These are phyloP conservation scores for Magallana gigas DNA, from an alignment of 1,140 invertebrate genomes.

Conservation along the genomic window DNA sequence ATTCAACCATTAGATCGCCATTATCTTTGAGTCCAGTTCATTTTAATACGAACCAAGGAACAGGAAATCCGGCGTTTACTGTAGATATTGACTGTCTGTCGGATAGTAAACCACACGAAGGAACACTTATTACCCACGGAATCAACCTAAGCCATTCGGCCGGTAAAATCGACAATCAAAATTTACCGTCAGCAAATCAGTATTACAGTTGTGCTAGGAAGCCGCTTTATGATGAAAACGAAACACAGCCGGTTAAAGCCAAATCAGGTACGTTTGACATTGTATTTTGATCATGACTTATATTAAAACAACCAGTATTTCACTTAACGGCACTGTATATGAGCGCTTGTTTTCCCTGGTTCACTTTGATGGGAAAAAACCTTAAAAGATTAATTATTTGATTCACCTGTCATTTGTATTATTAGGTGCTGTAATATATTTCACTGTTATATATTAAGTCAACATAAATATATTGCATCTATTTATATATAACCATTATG, in stretches of 20 bases:
- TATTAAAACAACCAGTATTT: too few species aligned
- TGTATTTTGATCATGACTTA: too few species aligned
- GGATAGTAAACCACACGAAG: neutral
- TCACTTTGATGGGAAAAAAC: too few species aligned
- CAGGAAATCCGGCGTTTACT: neutral
- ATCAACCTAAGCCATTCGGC: neutral
- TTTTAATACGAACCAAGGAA: neutral
- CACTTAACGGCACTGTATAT: too few species aligned
- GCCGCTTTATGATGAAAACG: neutral
- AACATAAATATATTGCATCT: too few species aligned
- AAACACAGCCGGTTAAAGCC: neutral
- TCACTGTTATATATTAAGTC: too few species aligned
- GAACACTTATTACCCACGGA: neutral
- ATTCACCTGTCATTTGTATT: too few species aligned
- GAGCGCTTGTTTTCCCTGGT: too few species aligned
- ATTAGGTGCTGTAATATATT: too few species aligned
- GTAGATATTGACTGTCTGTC: neutral
- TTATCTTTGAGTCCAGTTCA: constrained; percentile 1
- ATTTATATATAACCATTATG: too few species aligned
- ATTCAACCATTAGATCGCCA: neutral
- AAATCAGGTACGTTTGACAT: neutral
- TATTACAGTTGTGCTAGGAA: neutral
- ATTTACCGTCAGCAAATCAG: neutral
- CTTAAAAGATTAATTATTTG: too few species aligned
- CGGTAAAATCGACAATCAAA: neutral